Base-by-base conservation (phyloP, 2,888 invertebrate species). In the Choristoneura rosaceana region DNA sequence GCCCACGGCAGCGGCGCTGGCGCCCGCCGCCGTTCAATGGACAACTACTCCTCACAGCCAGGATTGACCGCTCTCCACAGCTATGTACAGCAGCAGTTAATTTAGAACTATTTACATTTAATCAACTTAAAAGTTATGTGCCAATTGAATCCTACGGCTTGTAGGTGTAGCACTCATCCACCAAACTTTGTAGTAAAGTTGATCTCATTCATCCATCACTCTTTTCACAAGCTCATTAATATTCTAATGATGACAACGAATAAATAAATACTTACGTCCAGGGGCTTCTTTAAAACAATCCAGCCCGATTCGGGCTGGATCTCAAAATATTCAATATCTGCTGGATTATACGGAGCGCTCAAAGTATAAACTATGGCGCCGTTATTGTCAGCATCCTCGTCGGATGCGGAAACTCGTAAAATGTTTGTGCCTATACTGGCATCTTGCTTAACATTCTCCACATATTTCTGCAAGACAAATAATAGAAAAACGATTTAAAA, bases 261-360 rank as follows among this genome's bases (percentile, higher is more conserved):
- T 69, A 7, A 82, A 78, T 81, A 79, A 71, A 95, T 95, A 98
- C 98, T 98, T 97, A 98, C 98, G 96, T 98, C 98, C 87, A 99
- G 95, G 70, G 98, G 98, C 91, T 98, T 98, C 95, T 97, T 98
- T 83, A 99, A 95, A 75, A 98, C 98, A 87, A 99, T 99, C 98
- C 99, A 99, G 87, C 99, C 99, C 83, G 98, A 98, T 89, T 99
- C 98, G 80, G 98, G 97, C 93, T 99, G 99, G 82, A 99, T 98
- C 90, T 98, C 97, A 90, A 99, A 99, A 93, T 99, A 98, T 87
- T 98, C 98, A 85, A 99, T 95, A 91, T 98, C 98, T 69, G 97
- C 96, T 12, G 97, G 97, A 89, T 98, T 98, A 83, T 97, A 97
- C 1, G 98, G 97, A 55, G 98, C 98, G 82, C 97, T 98, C 81